Evolutionary conservation across 2,888 invertebrate genomes (phyloP).

Genomic region (Trisateles emortualis): DNA sequence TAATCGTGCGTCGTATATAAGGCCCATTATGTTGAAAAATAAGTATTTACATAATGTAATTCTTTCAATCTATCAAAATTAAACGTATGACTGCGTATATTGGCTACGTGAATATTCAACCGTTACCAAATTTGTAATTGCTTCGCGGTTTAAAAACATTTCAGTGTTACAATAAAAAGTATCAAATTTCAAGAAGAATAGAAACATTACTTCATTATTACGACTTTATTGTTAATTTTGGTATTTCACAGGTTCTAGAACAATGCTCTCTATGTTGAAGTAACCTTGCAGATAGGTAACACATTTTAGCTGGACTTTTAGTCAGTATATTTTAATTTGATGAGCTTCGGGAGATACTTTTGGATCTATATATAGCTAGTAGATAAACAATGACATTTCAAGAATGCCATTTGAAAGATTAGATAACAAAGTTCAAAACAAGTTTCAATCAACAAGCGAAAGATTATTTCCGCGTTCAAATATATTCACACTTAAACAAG

Average conservation of each 20-base stretch:
- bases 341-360: not conserved
- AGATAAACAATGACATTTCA: not conserved
- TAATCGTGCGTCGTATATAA: not conserved
- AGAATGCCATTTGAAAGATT: not conserved
- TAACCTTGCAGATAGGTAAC: conserved; percentile 31
- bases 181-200: conserved; percentile 37
- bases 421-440: conserved; percentile 18
- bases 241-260: conserved; percentile 41
- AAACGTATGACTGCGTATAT: conserved; percentile 4
- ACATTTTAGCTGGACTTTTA: too few relatives aligned
- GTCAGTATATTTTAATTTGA: too few relatives aligned
- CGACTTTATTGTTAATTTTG: conserved; percentile 40
- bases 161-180: conserved; percentile 34
- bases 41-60: conserved; percentile 19
- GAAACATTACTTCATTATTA: conserved; percentile 41
- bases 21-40: conserved; percentile 1
- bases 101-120: conserved; percentile 22
- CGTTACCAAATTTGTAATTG: conserved; percentile 27
- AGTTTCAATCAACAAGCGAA: conserved; percentile 23
- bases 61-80: conserved; percentile 5
- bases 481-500: conserved; percentile 22
- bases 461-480: conserved; percentile 36
- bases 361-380: not conserved
- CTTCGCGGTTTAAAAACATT: conserved; percentile 26
- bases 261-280: conserved; percentile 36